Conservation (phyloP, 2,113 vertebrate species). For the Oreochromis spilurus region DNA sequence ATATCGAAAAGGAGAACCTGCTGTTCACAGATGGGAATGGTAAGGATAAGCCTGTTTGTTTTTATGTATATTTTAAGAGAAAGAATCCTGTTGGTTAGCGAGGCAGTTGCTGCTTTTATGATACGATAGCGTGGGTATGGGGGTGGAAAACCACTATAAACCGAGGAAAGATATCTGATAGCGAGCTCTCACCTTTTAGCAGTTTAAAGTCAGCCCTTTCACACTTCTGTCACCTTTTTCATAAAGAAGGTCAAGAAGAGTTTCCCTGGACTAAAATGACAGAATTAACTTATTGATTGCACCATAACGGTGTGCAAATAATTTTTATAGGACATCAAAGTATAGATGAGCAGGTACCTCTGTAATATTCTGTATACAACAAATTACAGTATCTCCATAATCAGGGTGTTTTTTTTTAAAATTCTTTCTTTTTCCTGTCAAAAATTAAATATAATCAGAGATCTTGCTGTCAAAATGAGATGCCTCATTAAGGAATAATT, state of each 20-base stretch:
- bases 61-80: constrained; percentile 1
- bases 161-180: neutral
- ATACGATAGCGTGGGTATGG: neutral
- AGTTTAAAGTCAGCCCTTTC: neutral
- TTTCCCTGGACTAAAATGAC: neutral
- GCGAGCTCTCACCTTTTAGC: neutral
- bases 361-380: neutral
- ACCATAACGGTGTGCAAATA: neutral
- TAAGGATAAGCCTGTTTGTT: neutral
- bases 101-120: constrained; percentile 9
- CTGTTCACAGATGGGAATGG: neutral
- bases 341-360: neutral
- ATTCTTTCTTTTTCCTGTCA: neutral
- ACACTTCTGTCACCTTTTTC: neutral
- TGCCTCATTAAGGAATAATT: neutral
- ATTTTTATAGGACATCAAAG: neutral
- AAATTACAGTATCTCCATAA: neutral
- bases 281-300: neutral
- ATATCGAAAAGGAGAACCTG: neutral
- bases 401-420: neutral
- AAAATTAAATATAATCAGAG: neutral
- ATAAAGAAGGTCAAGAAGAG: neutral
- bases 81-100: neutral
- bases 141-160: neutral
- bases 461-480: neutral